Base-by-base conservation (phyloP, 1,140 invertebrate genomes). In the Metaphire vulgaris region DNA sequence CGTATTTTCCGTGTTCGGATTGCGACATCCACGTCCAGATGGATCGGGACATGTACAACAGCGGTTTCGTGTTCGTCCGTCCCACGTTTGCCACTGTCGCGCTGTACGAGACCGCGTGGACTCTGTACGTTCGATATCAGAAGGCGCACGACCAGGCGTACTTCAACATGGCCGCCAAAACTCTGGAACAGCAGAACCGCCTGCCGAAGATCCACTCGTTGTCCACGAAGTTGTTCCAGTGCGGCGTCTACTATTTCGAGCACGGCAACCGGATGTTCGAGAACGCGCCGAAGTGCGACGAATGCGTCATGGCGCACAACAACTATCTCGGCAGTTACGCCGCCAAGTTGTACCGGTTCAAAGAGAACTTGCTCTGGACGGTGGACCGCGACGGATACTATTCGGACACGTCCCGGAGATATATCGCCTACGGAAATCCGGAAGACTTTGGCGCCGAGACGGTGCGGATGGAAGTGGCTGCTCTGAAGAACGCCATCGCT, bases 271-370 rank as follows among this genome's bases (percentile, higher is more conserved):
- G 77, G n/a, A n/a, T 33, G 14, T 78, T 78, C 56, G 33, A 78
- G 30, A 78, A 78, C 77, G 34, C 70, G 21, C 77, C 77, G 21
- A 30, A 68, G 14, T 78, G 77, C 41, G 30, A 69, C 16, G 66
- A 75, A 41, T 78, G 77, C 69, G 69, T 75, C 33, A 78, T 78
- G 73, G 64, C 72, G 33, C 77, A 78, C 74, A 78, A 75, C 56
- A 78, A 78, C 69, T 78, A 78, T 69, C 33, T 78, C 29, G 77
- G 73, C 2, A 78, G 56, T 31, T 41, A 30, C 28, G 66, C 73
- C n/a, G 77, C 73, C n/a, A 78, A 78, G 33, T 26, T 69, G 30
- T 78, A 78, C 68, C 33, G 77, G 64, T 75, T 78, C 2, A 56
- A 68, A 33, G 77, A 78, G 69, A 78, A 78, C 69, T 74, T 74